phyloP scores from a whole-genome alignment of 2,888 invertebrate species.

The Lasiommata megera region DNA sequence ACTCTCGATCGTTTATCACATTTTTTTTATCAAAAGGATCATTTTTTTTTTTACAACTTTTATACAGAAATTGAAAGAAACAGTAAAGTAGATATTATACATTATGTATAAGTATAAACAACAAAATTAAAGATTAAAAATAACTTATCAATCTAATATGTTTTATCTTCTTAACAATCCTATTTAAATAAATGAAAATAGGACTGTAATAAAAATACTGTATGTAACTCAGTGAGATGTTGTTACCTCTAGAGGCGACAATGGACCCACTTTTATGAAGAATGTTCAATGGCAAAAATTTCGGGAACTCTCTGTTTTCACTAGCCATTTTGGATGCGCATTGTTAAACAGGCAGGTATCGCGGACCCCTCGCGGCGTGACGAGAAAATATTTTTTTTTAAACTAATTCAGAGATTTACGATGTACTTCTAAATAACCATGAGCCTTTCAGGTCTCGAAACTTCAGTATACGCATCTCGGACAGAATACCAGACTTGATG shows the following conservation, averaged over 20 bases:
- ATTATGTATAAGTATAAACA: neutral
- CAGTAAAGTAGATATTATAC: slow-evolving; percentile 4
- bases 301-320: too few species aligned
- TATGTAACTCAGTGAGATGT: neutral
- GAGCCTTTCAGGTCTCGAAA: too few species aligned
- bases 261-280: too few species aligned
- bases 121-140: slow-evolving; percentile 3
- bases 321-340: too few species aligned
- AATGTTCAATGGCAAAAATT: too few species aligned
- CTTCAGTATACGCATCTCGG: too few species aligned
- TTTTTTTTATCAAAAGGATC: slow-evolving; percentile 14
- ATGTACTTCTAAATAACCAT: too few species aligned
- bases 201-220: slow-evolving; percentile 22
- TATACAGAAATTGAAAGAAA: slow-evolving; percentile 17
- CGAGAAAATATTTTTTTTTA: too few species aligned
- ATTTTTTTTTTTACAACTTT: slow-evolving; percentile 15
- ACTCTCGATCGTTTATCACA: slow-evolving; percentile 44
- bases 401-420: too few species aligned
- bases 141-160: slow-evolving; percentile 5
- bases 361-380: too few species aligned
- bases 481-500: neutral
- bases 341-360: too few species aligned
- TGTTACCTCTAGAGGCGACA: neutral
- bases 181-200: slow-evolving; percentile 9
- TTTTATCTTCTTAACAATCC: neutral